These are phyloP conservation scores for Plusia festucae DNA, from an alignment of 2,888 invertebrate species.

Conservation along the genomic window DNA sequence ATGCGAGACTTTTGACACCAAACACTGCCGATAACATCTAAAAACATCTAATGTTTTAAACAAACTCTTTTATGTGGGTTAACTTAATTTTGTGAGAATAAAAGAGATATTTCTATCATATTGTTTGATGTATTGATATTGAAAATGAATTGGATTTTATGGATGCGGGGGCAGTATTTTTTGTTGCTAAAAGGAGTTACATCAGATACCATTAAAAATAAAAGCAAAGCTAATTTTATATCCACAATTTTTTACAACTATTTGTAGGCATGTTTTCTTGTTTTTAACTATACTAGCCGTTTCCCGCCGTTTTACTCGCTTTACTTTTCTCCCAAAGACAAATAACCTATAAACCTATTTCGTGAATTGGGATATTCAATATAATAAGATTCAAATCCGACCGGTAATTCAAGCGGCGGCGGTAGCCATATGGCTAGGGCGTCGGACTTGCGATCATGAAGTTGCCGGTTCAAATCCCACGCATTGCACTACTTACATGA, in stretches of 20 bases:
- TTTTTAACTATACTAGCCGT: no score
- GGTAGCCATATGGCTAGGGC: no score
- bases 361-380: no score
- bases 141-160: conserved; percentile 62
- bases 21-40: conserved; percentile 86
- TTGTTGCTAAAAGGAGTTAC: conserved; percentile 27
- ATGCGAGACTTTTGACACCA: conserved; percentile 89
- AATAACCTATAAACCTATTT: no score
- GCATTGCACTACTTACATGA: no score
- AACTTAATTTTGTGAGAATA: conserved; percentile 87
- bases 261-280: not conserved
- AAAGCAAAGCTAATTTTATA: conserved; percentile 31
- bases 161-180: conserved; percentile 51
- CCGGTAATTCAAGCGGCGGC: no score
- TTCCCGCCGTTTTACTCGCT: no score
- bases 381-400: no score
- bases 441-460: no score
- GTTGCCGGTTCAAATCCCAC: no score
- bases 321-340: no score
- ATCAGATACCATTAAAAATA: conserved; percentile 50
- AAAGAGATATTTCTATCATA: conserved; percentile 77
- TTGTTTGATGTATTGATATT: conserved; percentile 80
- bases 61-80: conserved; percentile 87
- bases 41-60: conserved; percentile 89
- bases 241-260: not conserved